A percentile compares a stretch with the other conserved stretches of the same genome.
phyloP scores from a whole-genome alignment of 1,140 invertebrate species.

The Brachionus rubens region DNA sequence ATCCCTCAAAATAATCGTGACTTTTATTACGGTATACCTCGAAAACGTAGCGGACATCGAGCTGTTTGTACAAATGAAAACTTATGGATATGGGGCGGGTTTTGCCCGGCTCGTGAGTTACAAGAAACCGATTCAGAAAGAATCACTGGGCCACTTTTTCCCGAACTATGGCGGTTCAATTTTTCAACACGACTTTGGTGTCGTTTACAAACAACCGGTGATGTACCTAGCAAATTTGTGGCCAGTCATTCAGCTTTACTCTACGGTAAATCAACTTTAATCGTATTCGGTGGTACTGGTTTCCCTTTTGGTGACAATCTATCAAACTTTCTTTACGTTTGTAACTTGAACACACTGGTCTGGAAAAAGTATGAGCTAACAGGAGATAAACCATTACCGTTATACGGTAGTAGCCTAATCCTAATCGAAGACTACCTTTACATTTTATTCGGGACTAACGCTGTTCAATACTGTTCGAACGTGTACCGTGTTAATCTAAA shows the following conservation, averaged over 20 bases:
- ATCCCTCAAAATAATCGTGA: background rate
- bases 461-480: constrained; percentile 21
- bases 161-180: constrained; percentile 44
- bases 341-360: constrained; percentile 25
- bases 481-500: constrained; percentile 28
- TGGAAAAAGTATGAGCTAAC: constrained; percentile 25
- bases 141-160: constrained; percentile 25
- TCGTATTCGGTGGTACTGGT: constrained; percentile 40
- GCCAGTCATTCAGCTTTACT: constrained; percentile 43
- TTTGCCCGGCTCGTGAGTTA: constrained; percentile 7
- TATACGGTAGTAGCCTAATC: constrained; percentile 37
- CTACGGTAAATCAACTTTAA: background rate
- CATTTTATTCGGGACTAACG: constrained; percentile 41
- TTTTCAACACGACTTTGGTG: constrained; percentile 16
- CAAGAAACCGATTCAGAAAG: background rate
- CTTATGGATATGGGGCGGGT: constrained; percentile 47
- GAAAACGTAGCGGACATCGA: constrained; percentile 30
- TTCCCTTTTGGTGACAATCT: constrained; percentile 40
- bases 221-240: constrained; percentile 20
- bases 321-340: constrained; percentile 36
- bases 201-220: background rate
- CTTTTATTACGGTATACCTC: constrained; percentile 14
- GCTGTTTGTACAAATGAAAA: constrained; percentile 23
- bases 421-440: constrained; percentile 14
- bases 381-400: background rate